Percentiles rank a stretch among this genome's conserved stretches.
Conservation (phyloP, 53 echinoderm and acorn worm species). For the Zoroaster sp. region DNA sequence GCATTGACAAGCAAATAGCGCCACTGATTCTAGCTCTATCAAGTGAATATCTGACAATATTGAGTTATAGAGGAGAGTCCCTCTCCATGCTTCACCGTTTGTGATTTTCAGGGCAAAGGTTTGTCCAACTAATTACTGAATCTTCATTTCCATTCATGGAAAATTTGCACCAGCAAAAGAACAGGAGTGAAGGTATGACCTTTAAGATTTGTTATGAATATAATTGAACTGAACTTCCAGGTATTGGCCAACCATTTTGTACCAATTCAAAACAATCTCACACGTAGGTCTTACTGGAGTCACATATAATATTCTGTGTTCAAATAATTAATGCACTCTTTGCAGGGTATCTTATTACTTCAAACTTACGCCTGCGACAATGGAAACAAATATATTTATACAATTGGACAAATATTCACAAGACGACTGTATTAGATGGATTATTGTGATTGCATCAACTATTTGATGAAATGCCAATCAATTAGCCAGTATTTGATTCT, state of each 20-base stretch:
- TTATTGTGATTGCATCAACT: not conserved
- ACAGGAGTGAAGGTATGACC: too few relatives aligned
- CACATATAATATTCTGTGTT: not conserved
- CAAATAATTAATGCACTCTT: not conserved
- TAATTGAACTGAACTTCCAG: too few relatives aligned
- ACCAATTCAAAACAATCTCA: too few relatives aligned
- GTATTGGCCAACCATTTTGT: too few relatives aligned
- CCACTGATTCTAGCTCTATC: not conserved
- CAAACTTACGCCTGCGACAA: not conserved
- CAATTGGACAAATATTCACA: slow-evolving; percentile 4
- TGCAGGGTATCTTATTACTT: not conserved
- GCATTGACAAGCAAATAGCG: not conserved
- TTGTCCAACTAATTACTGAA: not conserved
- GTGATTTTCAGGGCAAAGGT: slow-evolving; percentile 13
- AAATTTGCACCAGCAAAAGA: not conserved
- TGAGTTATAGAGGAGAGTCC: not conserved
- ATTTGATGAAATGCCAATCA: slow-evolving; percentile 37
- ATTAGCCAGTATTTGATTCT: not conserved
- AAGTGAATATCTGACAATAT: not conserved
- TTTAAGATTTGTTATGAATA: too few relatives aligned
- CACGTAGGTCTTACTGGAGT: not conserved
- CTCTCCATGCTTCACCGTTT: not conserved
- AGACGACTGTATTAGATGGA: not conserved
- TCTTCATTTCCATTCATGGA: not conserved
- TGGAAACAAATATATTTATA: not conserved